These are phyloP conservation scores for Nasonia vitripennis DNA, from an alignment of 1,140 invertebrate genomes.

Conservation along the genomic window DNA sequence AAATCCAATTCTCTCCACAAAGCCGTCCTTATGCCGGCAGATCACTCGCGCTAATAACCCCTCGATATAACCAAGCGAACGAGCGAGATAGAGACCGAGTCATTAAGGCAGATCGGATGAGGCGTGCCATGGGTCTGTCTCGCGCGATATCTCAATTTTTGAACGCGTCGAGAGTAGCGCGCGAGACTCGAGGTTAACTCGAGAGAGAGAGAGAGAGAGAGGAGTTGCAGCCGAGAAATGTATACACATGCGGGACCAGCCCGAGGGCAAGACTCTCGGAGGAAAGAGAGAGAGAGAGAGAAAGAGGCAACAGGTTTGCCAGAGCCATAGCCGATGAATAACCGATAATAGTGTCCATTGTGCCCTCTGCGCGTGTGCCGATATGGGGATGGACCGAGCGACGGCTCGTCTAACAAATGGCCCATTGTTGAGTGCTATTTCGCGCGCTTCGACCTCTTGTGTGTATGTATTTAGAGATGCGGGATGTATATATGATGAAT, in stretches of 20 bases:
- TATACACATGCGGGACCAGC: background rate
- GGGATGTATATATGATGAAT: no score
- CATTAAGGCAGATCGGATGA: background rate
- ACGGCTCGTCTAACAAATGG: slow-evolving; percentile 64
- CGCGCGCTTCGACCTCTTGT: background rate
- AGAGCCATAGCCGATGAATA: slow-evolving; percentile 61
- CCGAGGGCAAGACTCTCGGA: background rate
- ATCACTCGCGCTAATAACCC: no score
- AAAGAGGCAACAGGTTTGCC: slow-evolving; percentile 57
- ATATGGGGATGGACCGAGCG: slow-evolving; percentile 53
- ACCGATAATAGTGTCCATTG: slow-evolving; percentile 68
- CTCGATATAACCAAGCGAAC: no score
- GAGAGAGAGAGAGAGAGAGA: no score
- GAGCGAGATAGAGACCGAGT: background rate
- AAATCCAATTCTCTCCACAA: no score
- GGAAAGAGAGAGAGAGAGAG: background rate
- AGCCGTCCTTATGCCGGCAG: no score
- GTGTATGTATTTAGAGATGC: no score
- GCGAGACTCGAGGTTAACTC: background rate
- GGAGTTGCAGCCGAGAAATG: background rate
- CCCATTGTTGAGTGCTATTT: slow-evolving; percentile 63
- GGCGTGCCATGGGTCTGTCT: background rate
- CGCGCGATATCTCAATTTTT: slow-evolving; percentile 55
- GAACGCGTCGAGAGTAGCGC: slow-evolving; percentile 6
- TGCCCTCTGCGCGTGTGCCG: slow-evolving; percentile 53